Evolutionary conservation across 2,888 invertebrate genomes (phyloP).

Genomic region (Plagodis pulveraria): DNA sequence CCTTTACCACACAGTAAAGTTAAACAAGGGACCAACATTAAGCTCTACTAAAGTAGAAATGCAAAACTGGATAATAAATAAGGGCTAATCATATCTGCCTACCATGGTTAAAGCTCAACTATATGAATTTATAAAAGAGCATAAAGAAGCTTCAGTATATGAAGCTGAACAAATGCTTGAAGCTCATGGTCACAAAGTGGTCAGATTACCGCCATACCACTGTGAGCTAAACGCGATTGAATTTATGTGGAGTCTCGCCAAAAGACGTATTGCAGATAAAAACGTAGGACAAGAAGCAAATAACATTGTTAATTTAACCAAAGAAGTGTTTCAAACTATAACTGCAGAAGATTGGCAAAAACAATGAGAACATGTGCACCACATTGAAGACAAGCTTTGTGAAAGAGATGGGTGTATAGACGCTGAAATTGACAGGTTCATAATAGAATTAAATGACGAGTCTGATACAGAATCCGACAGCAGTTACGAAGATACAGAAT

Average conservation of each 20-base stretch:
- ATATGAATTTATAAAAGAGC: too few relatives aligned
- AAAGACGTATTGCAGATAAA: slow-evolving; percentile 30
- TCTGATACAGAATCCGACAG: slow-evolving; percentile 11
- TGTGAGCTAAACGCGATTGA: slow-evolving; percentile 20
- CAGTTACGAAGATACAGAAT: slow-evolving; percentile 7
- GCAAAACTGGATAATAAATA: slow-evolving; percentile 3
- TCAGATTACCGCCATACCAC: slow-evolving; percentile 29
- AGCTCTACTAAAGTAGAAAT: slow-evolving; percentile 6
- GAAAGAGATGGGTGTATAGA: slow-evolving; percentile 5
- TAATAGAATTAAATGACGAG: slow-evolving; percentile 9
- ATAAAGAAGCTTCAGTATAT: too few relatives aligned
- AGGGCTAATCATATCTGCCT: too few relatives aligned
- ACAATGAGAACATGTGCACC: slow-evolving; percentile 20
- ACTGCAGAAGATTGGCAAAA: slow-evolving; percentile 24
- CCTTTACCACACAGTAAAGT: slow-evolving; percentile 16
- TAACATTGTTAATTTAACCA: slow-evolving; percentile 19
- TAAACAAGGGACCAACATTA: slow-evolving; percentile 24
- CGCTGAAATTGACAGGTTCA: slow-evolving; percentile 8
- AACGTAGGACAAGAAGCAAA: slow-evolving; percentile 31
- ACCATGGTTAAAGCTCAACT: too few relatives aligned
- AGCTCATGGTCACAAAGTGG: slow-evolving; percentile 31
- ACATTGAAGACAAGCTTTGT: slow-evolving; percentile 4
- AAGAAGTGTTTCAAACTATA: slow-evolving; percentile 19
- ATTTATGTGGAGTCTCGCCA: slow-evolving; percentile 35
- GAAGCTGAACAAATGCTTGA: slow-evolving; percentile 19